A percentile compares a stretch with the other conserved stretches of the same genome.
Evolutionary conservation across 2,113 vertebrate genomes (phyloP).

Genomic region (Phycodurus eques): DNA sequence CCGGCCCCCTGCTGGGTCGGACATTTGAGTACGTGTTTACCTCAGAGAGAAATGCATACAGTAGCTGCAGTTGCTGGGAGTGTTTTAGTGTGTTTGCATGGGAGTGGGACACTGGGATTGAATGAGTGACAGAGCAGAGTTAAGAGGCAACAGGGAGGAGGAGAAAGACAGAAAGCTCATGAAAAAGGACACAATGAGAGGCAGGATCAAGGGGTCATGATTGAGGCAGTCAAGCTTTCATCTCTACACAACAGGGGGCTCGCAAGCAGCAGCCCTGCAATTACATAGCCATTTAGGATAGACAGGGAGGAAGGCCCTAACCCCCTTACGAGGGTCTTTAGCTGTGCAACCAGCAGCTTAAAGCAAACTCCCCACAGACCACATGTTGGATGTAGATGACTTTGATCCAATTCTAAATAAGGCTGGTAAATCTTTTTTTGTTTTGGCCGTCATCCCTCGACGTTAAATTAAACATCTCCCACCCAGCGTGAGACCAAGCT

Average conservation of each 20-base stretch:
- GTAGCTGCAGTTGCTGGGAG: neutral
- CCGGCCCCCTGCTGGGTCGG: conserved; percentile 36
- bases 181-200: conserved; percentile 41
- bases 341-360: conserved; percentile 25
- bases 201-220: conserved; percentile 54
- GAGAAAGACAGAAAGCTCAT: conserved; percentile 24
- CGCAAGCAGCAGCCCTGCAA: conserved; percentile 57
- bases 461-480: conserved; percentile 24
- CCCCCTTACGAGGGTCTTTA: conserved; percentile 26
- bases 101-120: neutral
- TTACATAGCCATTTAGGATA: conserved; percentile 64
- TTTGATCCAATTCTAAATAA: conserved; percentile 1
- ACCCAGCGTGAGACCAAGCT: neutral
- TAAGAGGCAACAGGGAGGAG: conserved; percentile 18
- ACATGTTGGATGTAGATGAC: conserved; percentile 13
- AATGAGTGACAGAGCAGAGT: conserved; percentile 5
- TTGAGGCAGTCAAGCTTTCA: conserved; percentile 57
- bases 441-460: neutral
- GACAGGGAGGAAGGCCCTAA: conserved; percentile 26
- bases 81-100: conserved; percentile 28
- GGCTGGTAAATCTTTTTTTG: conserved; percentile 1
- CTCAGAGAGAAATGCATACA: conserved; percentile 24
- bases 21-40: conserved; percentile 50
- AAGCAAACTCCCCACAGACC: conserved; percentile 4
- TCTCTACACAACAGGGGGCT: conserved; percentile 53